phyloP scores from a whole-genome alignment of 2,797 vertebrate species.

The Eutrigla gurnardus region DNA sequence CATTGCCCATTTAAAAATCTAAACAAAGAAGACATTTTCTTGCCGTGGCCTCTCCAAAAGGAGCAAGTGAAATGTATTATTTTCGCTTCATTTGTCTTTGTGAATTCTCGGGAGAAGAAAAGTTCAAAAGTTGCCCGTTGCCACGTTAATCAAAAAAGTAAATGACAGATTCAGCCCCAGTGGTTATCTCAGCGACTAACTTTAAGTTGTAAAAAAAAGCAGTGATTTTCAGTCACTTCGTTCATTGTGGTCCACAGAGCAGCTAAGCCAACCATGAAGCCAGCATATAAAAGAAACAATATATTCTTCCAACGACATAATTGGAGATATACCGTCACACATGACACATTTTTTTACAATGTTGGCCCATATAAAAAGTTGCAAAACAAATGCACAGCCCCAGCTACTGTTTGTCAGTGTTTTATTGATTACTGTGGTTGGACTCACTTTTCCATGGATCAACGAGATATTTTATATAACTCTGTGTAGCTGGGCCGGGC shows the following conservation, averaged over 20 bases:
- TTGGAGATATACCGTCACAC: background rate
- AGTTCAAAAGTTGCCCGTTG: background rate
- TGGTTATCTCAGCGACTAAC: background rate
- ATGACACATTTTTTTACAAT: constrained; percentile 5
- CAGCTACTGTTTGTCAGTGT: constrained; percentile 63
- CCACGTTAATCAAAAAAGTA: background rate
- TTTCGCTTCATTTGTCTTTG: no score
- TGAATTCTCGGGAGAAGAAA: background rate
- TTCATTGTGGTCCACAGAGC: background rate
- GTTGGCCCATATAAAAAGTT: constrained; percentile 15
- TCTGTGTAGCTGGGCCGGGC: constrained; percentile 36
- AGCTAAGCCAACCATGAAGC: background rate
- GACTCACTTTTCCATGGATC: constrained; percentile 69
- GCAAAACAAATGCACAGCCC: constrained; percentile 42
- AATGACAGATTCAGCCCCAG: background rate
- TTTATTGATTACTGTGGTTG: constrained; percentile 56
- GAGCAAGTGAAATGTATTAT: no score
- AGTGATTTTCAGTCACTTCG: background rate
- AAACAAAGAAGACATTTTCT: background rate
- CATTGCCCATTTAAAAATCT: background rate
- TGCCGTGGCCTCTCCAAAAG: no score
- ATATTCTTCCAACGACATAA: background rate
- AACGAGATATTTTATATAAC: constrained; percentile 73
- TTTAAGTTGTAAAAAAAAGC: background rate
- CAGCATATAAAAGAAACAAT: background rate